These are phyloP conservation scores for Zygogramma bicolorata DNA, from an alignment of 2,888 invertebrate species.

Conservation along the genomic window DNA sequence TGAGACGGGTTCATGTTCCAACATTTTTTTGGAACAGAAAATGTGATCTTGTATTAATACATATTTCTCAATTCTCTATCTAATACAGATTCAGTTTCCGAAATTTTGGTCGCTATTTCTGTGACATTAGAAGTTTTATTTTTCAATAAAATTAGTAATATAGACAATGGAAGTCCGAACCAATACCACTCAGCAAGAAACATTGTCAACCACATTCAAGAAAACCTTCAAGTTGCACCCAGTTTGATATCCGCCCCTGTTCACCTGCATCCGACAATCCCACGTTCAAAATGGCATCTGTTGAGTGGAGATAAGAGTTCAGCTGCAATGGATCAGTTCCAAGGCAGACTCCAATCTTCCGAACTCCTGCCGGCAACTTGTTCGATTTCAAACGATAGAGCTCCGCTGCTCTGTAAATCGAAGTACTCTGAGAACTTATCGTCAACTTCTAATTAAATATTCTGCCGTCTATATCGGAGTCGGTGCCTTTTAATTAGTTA, in stretches of 20 bases:
- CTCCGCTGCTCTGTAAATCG: not conserved
- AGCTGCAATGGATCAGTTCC: not conserved
- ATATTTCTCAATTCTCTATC: too few relatives aligned
- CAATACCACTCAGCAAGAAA: too few relatives aligned
- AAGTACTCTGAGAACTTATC: not conserved
- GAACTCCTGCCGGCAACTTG: not conserved
- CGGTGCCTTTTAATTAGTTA: conserved; percentile 11
- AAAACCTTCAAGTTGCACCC: too few relatives aligned
- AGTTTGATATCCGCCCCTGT: not conserved
- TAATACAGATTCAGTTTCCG: too few relatives aligned
- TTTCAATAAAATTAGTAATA: too few relatives aligned
- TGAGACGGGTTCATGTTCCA: too few relatives aligned
- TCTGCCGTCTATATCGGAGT: not conserved
- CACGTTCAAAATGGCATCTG: not conserved
- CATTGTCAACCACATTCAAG: too few relatives aligned
- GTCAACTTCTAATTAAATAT: conserved; percentile 21
- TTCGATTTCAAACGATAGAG: not conserved
- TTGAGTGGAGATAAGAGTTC: not conserved
- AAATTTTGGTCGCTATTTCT: too few relatives aligned
- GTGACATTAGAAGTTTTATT: too few relatives aligned
- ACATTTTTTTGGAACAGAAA: too few relatives aligned
- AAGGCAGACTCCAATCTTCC: not conserved
- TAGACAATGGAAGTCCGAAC: too few relatives aligned
- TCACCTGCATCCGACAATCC: not conserved
- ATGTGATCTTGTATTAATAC: too few relatives aligned